phyloP scores from a whole-genome alignment of 1,140 invertebrate genomes.

The Oreohelix idahoensis region DNA sequence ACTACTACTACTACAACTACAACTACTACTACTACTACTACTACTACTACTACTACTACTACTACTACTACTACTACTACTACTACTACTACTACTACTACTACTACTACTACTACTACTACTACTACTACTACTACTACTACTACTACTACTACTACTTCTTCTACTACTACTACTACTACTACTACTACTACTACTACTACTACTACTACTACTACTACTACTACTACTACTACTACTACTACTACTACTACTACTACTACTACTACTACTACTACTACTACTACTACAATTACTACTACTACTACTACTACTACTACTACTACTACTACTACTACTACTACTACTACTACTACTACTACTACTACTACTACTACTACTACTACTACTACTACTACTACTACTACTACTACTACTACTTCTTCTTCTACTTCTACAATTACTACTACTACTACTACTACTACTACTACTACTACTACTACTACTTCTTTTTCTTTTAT shows the following conservation, averaged over 20 bases:
- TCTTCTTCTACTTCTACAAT: neutral
- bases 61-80: too few relatives aligned
- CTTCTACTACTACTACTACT: too few relatives aligned
- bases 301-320: too few relatives aligned
- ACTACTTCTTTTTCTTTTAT: neutral
- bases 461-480: conserved; percentile 8
- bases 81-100: too few relatives aligned
- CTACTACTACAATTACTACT: too few relatives aligned
- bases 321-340: conserved; percentile 9
- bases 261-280: neutral
- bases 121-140: too few relatives aligned
- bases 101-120: too few relatives aligned
- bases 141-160: too few relatives aligned
- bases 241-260: conserved; percentile 7
- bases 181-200: too few relatives aligned
- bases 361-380: conserved; percentile 8
- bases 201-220: conserved; percentile 5
- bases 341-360: conserved; percentile 8
- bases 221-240: conserved; percentile 8
- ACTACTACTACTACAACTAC: too few relatives aligned
- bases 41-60: too few relatives aligned
- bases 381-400: conserved; percentile 7
- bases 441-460: conserved; percentile 5
- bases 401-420: conserved; percentile 5
- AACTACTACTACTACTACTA: too few relatives aligned